These are phyloP conservation scores for Muraenolepis orangiensis DNA, from an alignment of 2,797 vertebrate genomes.

Conservation along the genomic window DNA sequence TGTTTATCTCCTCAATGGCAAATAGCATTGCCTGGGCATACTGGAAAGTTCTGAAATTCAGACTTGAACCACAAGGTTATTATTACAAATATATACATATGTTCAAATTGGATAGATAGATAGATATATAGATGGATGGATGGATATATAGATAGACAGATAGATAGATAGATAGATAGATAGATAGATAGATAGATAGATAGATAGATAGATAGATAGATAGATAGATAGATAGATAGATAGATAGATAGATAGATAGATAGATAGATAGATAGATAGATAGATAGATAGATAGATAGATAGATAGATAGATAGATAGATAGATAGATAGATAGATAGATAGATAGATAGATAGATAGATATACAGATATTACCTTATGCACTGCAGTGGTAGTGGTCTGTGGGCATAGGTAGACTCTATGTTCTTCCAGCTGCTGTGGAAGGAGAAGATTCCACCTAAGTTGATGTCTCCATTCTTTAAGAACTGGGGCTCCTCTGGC, in stretches of 20 bases:
- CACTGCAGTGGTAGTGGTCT: slow-evolving; percentile 60
- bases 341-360: not conserved
- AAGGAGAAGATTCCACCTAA: slow-evolving; percentile 71
- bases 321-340: not conserved
- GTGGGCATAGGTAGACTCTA: slow-evolving; percentile 43
- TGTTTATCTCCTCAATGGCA: slow-evolving; percentile 74
- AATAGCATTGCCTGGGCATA: slow-evolving; percentile 67
- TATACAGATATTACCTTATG: slow-evolving; percentile 53
- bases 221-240: not conserved
- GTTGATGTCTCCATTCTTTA: slow-evolving; percentile 64
- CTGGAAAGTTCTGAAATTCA: slow-evolving; percentile 70
- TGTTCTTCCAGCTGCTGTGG: slow-evolving; percentile 65
- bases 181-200: not conserved
- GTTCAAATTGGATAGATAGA: not conserved
- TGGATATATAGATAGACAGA: not conserved
- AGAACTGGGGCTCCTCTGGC: slow-evolving; percentile 56
- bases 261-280: not conserved
- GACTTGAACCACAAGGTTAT: slow-evolving; percentile 37
- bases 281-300: not conserved
- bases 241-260: not conserved
- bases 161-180: no score
- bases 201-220: no score
- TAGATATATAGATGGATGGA: no score
- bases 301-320: no score
- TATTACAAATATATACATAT: no score